phyloP scores from a whole-genome alignment of 2,888 invertebrate species.

The Monoplex corrugatus region DNA sequence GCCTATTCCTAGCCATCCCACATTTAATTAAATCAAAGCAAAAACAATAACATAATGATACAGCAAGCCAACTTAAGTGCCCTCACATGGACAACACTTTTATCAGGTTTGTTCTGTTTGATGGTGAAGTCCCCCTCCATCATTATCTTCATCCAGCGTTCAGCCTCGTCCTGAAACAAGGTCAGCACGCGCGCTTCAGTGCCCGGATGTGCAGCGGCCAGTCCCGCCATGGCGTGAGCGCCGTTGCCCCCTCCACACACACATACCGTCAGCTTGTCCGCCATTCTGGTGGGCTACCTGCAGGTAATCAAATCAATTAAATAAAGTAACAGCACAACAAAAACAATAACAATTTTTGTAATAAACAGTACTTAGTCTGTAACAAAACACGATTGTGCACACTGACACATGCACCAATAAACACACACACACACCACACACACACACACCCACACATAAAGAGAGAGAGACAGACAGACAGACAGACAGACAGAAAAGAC shows the following conservation, averaged over 20 bases:
- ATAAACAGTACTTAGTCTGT: not conserved
- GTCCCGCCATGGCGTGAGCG: conserved; percentile 71
- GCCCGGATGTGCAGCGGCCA: conserved; percentile 65
- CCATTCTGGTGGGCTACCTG: not conserved
- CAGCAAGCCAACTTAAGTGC: no score
- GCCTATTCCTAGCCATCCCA: no score
- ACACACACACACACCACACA: no score
- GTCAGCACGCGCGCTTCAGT: conserved; percentile 68
- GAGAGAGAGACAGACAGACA: no score
- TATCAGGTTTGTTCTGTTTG: conserved; percentile 19
- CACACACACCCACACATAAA: no score
- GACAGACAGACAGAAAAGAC: no score
- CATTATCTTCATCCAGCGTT: conserved; percentile 64
- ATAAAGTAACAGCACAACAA: not conserved
- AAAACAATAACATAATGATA: no score
- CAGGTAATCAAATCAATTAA: not conserved
- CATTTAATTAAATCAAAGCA: no score
- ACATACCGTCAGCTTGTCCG: conserved; percentile 54
- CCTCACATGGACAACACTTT: not conserved
- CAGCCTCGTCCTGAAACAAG: conserved; percentile 70
- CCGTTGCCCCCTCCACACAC: conserved; percentile 74
- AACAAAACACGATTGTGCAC: not conserved
- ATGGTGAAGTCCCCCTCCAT: conserved; percentile 50
- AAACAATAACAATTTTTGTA: not conserved
- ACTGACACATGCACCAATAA: no score